Conservation (phyloP, 2,888 invertebrate genomes). For the Calliopum simillimum region DNA sequence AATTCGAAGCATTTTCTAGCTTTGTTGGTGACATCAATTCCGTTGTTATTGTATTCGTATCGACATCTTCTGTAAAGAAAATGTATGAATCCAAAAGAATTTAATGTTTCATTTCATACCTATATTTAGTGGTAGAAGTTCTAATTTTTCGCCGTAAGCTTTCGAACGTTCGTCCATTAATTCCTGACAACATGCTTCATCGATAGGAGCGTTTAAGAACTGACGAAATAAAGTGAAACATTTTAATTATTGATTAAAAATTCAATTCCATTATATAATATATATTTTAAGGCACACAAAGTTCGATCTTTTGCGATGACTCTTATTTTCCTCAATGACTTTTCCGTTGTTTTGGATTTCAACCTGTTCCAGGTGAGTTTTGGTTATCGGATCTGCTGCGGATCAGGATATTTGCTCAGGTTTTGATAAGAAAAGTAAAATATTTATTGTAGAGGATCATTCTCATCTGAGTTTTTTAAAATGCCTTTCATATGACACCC, state of each 20-base stretch:
- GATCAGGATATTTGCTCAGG: too few species aligned
- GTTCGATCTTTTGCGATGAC: too few species aligned
- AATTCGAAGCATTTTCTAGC: conserved; percentile 44
- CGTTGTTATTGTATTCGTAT: conserved; percentile 46
- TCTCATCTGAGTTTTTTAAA: too few species aligned
- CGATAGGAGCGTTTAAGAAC: conserved; percentile 57
- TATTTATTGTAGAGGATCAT: too few species aligned
- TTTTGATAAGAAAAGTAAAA: too few species aligned
- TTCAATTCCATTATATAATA: background rate
- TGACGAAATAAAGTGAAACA: conserved; percentile 38
- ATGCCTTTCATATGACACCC: too few species aligned
- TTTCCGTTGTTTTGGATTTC: too few species aligned
- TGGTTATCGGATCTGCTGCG: too few species aligned
- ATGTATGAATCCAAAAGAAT: background rate
- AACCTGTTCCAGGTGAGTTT: too few species aligned
- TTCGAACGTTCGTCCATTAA: conserved; percentile 58
- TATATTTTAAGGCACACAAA: too few species aligned
- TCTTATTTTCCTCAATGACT: too few species aligned
- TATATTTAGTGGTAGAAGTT: conserved; percentile 58
- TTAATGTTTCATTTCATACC: conserved; percentile 51
- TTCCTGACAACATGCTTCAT: conserved; percentile 64
- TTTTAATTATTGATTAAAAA: background rate
- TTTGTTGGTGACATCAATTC: conserved; percentile 58
- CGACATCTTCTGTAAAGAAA: conserved; percentile 53
- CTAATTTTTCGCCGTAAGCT: conserved; percentile 59